phyloP scores from a whole-genome alignment of 1,140 invertebrate genomes.

The Agrilus planipennis region DNA sequence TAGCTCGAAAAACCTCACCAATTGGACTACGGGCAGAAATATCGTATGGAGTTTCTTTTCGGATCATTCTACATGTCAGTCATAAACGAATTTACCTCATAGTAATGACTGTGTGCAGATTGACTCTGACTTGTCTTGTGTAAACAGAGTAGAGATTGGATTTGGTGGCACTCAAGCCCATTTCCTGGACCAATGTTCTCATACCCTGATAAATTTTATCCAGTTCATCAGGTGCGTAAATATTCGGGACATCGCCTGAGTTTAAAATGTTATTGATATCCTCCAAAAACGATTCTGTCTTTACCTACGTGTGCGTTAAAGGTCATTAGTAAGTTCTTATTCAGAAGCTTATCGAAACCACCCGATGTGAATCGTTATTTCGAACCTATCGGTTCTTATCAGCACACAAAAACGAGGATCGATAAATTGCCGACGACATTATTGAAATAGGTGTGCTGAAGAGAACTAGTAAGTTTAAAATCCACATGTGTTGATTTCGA shows the following conservation, averaged over 20 bases:
- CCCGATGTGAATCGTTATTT: no score
- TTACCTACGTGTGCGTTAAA: no score
- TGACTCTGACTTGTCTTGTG: slow-evolving; percentile 49
- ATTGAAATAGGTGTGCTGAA: no score
- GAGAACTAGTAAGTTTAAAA: no score
- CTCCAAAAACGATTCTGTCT: slow-evolving; percentile 53
- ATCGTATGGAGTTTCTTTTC: not conserved
- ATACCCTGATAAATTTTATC: slow-evolving; percentile 50
- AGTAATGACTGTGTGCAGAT: slow-evolving; percentile 48
- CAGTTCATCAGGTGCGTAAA: slow-evolving; percentile 50
- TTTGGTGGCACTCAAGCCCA: slow-evolving; percentile 53
- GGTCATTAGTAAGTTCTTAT: no score
- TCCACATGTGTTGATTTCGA: no score
- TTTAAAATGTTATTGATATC: slow-evolving; percentile 59
- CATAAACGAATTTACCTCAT: slow-evolving; percentile 45
- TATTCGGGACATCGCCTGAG: slow-evolving; percentile 55
- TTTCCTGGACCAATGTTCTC: slow-evolving; percentile 47
- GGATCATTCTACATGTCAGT: not conserved
- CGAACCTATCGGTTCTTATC: no score
- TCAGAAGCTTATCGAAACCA: no score
- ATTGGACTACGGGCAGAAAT: no score
- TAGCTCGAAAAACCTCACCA: slow-evolving; percentile 50
- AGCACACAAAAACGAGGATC: no score
- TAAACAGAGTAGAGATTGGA: slow-evolving; percentile 60
- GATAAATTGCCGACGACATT: no score